Conservation (phyloP, 2,113 vertebrate species). For the Solea solea region DNA sequence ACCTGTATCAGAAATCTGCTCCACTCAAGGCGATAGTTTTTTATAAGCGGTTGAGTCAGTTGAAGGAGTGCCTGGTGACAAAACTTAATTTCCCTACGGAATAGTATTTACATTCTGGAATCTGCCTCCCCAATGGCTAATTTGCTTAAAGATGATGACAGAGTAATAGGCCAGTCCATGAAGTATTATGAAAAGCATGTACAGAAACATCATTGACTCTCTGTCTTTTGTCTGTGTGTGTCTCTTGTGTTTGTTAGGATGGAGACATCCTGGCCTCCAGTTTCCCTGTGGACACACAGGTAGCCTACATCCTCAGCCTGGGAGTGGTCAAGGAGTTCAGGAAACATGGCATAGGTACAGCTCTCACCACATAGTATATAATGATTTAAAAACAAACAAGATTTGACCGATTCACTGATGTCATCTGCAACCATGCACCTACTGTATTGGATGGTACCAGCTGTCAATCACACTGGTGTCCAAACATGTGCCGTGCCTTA, state of each 20-base stretch:
- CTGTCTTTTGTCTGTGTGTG: conserved; percentile 9
- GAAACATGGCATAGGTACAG: conserved; percentile 96
- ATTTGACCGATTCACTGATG: too few species aligned
- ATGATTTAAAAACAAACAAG: too few species aligned
- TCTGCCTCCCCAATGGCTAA: not conserved
- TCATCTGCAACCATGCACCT: too few species aligned
- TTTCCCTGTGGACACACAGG: conserved; percentile 97
- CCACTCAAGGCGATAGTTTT: not conserved
- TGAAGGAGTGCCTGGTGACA: not conserved
- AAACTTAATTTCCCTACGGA: not conserved
- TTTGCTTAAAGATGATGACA: conserved; percentile 16
- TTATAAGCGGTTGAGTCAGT: not conserved
- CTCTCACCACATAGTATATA: not conserved
- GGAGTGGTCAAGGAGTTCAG: conserved; percentile 98
- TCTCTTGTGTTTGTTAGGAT: conserved; percentile 81
- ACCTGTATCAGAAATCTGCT: not conserved
- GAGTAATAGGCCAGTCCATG: not conserved
- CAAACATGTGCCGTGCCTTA: too few species aligned
- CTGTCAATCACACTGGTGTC: too few species aligned
- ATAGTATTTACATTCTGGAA: conserved; percentile 33
- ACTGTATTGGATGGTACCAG: too few species aligned
- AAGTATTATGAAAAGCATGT: not conserved
- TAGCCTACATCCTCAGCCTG: conserved; percentile 97
- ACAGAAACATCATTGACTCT: not conserved
- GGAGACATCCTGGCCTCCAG: conserved; percentile 97